These are phyloP conservation scores for Rhysida immarginata DNA, from an alignment of 1,140 invertebrate genomes.

Conservation along the genomic window DNA sequence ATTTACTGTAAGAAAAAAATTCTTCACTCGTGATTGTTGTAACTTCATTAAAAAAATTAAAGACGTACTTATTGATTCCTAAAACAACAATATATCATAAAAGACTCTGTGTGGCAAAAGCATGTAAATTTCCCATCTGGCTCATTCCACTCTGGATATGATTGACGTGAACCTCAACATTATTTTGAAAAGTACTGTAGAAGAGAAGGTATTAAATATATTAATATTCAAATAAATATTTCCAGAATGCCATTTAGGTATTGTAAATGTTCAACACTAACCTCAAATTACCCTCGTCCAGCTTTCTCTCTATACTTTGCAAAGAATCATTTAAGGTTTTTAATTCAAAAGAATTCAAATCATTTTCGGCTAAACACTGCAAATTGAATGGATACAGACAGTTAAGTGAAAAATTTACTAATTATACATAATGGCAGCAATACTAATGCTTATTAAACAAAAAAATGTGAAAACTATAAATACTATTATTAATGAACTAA, in stretches of 20 bases:
- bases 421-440: no score
- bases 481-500: no score
- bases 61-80: no score
- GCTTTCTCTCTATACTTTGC: slow-evolving; percentile 64
- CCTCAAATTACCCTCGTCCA: slow-evolving; percentile 57
- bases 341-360: slow-evolving; percentile 78
- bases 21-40: no score
- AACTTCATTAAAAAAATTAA: no score
- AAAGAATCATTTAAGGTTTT: slow-evolving; percentile 85
- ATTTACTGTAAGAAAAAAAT: no score
- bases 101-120: slow-evolving; percentile 6
- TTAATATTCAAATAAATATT: not conserved
- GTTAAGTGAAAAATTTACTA: no score
- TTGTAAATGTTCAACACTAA: slow-evolving; percentile 9
- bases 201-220: not conserved
- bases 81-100: no score
- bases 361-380: slow-evolving; percentile 72
- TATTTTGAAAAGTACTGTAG: slow-evolving; percentile 61
- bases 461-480: no score
- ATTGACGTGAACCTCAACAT: slow-evolving; percentile 80
- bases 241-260: not conserved
- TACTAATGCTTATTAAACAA: no score
- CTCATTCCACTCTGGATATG: slow-evolving; percentile 74
- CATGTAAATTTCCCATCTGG: slow-evolving; percentile 37
- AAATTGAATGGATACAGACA: no score